phyloP scores from a whole-genome alignment of 2,113 vertebrate species.

The Polypterus bichir region DNA sequence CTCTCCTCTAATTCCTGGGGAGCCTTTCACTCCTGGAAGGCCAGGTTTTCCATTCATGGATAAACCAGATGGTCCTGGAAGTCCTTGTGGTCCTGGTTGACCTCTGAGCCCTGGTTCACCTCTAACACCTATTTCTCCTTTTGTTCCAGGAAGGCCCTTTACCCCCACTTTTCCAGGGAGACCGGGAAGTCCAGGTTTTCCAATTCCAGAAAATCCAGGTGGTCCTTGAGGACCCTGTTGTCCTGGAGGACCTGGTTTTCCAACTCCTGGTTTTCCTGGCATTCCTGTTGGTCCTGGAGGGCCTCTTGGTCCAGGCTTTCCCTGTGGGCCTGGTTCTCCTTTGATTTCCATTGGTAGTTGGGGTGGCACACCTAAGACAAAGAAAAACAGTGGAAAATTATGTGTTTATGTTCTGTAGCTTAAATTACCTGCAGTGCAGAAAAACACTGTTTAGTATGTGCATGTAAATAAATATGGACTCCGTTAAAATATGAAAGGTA shows the following conservation, averaged over 20 bases:
- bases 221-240: slow-evolving; percentile 78
- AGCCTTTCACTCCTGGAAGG: slow-evolving; percentile 63
- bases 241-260: slow-evolving; percentile 84
- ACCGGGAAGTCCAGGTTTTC: slow-evolving; percentile 83
- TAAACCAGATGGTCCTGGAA: slow-evolving; percentile 84
- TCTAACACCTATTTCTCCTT: slow-evolving; percentile 61
- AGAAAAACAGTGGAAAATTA: slow-evolving; percentile 24
- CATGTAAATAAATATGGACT: no score
- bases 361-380: slow-evolving; percentile 72
- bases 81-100: slow-evolving; percentile 68
- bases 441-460: no score
- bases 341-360: slow-evolving; percentile 74
- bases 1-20: slow-evolving; percentile 72
- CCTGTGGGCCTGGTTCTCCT: slow-evolving; percentile 84
- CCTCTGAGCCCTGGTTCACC: slow-evolving; percentile 80
- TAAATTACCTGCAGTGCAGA: no score
- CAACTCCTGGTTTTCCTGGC: slow-evolving; percentile 81
- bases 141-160: slow-evolving; percentile 63
- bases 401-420: no score
- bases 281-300: slow-evolving; percentile 71
- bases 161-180: slow-evolving; percentile 79
- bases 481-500: no score
- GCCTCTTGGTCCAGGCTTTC: slow-evolving; percentile 82
- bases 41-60: slow-evolving; percentile 91
- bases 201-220: slow-evolving; percentile 76